phyloP scores from a whole-genome alignment of 2,113 vertebrate species.

The Perccottus glenii region DNA sequence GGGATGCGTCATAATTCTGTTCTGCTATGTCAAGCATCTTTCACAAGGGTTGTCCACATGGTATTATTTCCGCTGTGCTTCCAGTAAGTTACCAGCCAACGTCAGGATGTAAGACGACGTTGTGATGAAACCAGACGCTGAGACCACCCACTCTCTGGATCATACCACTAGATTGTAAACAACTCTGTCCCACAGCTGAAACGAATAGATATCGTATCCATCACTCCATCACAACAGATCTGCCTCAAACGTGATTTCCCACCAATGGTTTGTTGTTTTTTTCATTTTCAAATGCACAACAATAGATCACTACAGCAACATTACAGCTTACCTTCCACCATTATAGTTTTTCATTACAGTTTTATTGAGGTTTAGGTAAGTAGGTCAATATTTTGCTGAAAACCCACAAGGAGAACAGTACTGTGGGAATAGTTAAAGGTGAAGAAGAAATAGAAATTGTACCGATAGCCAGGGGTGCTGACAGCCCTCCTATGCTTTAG shows the following conservation, averaged over 20 bases:
- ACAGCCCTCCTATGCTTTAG: too few relatives aligned
- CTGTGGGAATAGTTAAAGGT: not conserved
- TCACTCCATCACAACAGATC: constrained; percentile 56
- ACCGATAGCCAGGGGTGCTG: not conserved
- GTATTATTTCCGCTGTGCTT: constrained; percentile 60
- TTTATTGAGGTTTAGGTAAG: constrained; percentile 29
- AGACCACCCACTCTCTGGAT: constrained; percentile 76
- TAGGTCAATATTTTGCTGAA: not conserved
- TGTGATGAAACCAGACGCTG: constrained; percentile 59
- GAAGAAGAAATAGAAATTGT: not conserved
- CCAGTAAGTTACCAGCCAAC: constrained; percentile 70
- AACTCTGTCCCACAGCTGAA: constrained; percentile 69
- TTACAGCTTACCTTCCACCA: constrained; percentile 15
- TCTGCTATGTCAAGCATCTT: constrained; percentile 48
- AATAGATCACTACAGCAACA: constrained; percentile 28
- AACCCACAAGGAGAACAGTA: not conserved
- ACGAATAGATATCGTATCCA: constrained; percentile 70
- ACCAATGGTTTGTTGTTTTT: constrained; percentile 20
- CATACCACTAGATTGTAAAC: constrained; percentile 68
- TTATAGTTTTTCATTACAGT: constrained; percentile 1
- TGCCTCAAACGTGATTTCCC: constrained; percentile 39
- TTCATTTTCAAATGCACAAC: constrained; percentile 34
- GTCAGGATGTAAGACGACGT: constrained; percentile 42
- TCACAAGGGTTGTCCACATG: constrained; percentile 59
- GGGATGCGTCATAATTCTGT: constrained; percentile 39